These are phyloP conservation scores for Diglossa cyanea DNA, from an alignment of 2,797 vertebrate genomes.

Conservation along the genomic window DNA sequence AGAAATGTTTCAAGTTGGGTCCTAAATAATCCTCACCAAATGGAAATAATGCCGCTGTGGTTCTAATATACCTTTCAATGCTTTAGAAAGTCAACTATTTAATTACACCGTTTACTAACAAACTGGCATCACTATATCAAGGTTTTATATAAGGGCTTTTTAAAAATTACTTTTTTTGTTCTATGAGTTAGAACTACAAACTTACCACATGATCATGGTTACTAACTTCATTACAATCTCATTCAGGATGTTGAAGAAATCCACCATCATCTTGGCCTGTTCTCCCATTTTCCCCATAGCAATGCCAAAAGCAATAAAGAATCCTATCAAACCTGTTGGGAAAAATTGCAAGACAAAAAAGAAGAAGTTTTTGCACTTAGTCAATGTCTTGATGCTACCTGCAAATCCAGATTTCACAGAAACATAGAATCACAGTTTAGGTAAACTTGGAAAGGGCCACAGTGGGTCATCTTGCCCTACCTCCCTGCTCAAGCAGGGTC, in stretches of 20 bases:
- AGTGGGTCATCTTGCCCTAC: not conserved
- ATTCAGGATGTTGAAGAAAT: conserved; percentile 99
- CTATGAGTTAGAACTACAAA: conserved; percentile 40
- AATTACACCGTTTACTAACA: not conserved
- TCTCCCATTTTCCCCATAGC: conserved; percentile 99
- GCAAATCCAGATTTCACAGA: not conserved
- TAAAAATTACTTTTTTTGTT: not conserved
- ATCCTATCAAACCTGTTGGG: conserved; percentile 92
- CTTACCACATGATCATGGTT: conserved; percentile 99
- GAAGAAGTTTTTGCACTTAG: not conserved
- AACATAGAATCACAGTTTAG: not conserved
- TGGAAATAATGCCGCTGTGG: not conserved
- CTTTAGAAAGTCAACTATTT: not conserved
- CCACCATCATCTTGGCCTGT: conserved; percentile 96
- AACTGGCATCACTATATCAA: not conserved
- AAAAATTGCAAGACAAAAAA: conserved; percentile 40
- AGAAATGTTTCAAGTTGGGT: not conserved
- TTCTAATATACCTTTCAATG: not conserved
- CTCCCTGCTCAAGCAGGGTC: not conserved
- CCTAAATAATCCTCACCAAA: not conserved
- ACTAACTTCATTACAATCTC: conserved; percentile 99
- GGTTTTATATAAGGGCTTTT: not conserved
- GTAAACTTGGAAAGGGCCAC: not conserved
- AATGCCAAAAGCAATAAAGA: conserved; percentile 99
- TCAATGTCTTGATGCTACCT: not conserved